Evolutionary conservation across 1,140 invertebrate species (phyloP).

Genomic region (Drosophila ambigua): DNA sequence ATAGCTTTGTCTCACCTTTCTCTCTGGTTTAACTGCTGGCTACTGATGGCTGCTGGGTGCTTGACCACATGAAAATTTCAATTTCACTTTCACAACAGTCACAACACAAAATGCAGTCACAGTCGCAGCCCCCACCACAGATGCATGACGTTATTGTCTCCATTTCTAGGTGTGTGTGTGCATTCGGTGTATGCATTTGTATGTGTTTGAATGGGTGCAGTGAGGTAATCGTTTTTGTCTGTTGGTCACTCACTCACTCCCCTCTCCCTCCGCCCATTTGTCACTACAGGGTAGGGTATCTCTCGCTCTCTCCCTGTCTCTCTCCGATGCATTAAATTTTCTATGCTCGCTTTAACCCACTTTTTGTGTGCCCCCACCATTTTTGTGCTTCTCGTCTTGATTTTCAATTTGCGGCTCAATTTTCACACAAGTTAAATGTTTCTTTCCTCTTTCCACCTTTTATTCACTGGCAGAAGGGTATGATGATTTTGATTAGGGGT

Average conservation of each 20-base stretch:
- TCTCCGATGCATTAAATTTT: conserved; percentile 43
- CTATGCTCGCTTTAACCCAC: conserved; percentile 76
- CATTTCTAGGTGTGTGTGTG: conserved; percentile 25
- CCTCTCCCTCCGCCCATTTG: background rate
- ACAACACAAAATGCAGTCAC: conserved; percentile 36
- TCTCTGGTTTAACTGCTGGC: no score
- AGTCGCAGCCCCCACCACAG: background rate
- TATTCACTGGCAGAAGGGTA: background rate
- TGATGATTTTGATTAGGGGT: background rate
- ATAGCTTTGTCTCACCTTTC: no score
- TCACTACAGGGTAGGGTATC: no score
- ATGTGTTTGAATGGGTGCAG: conserved; percentile 34
- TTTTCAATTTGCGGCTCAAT: conserved; percentile 77
- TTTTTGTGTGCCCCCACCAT: conserved; percentile 42
- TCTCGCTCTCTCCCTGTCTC: no score
- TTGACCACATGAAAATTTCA: conserved; percentile 40
- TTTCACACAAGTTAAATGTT: conserved; percentile 69
- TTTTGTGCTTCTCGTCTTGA: conserved; percentile 67
- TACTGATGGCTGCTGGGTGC: background rate
- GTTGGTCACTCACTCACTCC: conserved; percentile 2
- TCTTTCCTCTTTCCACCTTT: conserved; percentile 39
- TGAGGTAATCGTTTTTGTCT: conserved; percentile 18
- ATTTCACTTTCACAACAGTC: conserved; percentile 64
- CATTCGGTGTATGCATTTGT: conserved; percentile 3
- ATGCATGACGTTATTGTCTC: background rate